Evolutionary conservation across 2,888 invertebrate species (phyloP), one percentile per base, ranked within the genome.

Genomic region (Tachina grossa): DNA sequence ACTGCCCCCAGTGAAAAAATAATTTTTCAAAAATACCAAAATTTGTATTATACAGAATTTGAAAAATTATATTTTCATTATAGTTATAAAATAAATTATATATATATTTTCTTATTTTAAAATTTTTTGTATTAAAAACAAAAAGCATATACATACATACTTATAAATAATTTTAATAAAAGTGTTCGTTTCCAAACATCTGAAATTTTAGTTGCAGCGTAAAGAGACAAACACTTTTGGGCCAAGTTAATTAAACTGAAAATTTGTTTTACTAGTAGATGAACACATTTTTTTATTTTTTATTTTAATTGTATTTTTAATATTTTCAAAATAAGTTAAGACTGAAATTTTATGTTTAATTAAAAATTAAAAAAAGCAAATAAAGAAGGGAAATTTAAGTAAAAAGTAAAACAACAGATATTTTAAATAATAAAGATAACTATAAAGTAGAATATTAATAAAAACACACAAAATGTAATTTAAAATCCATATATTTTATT

Each of bases 1-100:
- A 92, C 92, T 91, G 91, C 92, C 92, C 91, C 83, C 85, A 90
- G 90, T 90, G 90, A 90, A 89, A 88, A 85, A 2, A 69, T 84
- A 75, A 55, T 81, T 81, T 74, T 53, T 71, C 45, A 72, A 16
- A 57, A 47, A 53, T 31, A 31, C 31, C 31, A 53, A 61, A 43
- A 22, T 49, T 14, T 49, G 13, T 49, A 14, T 14, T 14, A 49
- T 49, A 43, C n/a, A 19, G 8, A n/a, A 49, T 59, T 47, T 61
- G 74, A 59, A 72, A 83, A 87, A 53, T 77, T 81, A 81, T 65
- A 53, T 47, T 69, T 81, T 68, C 66, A 74, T 74, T 75, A 61
- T 41, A 83, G 53, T 68, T 68, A 68, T 68, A 41, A 51, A 68
- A 68, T 68, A 53, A 41, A 13, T 53, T 53, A 10, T 31, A 45